These are phyloP conservation scores for Drosophila lacertosa DNA, from an alignment of 1,140 invertebrate species.

Conservation along the genomic window DNA sequence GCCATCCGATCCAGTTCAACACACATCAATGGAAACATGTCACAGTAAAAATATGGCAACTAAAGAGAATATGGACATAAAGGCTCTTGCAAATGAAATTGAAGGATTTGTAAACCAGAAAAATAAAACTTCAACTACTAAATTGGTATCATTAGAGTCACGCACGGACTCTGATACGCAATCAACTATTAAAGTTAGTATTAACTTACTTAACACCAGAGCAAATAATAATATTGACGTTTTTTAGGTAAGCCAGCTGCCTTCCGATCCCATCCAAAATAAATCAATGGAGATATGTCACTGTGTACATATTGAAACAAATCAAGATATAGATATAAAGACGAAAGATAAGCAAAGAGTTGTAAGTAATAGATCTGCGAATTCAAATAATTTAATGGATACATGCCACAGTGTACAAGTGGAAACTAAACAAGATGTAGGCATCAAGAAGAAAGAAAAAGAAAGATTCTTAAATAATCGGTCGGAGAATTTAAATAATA, in stretches of 20 bases:
- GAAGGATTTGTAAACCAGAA: constrained; percentile 71
- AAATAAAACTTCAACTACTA: constrained; percentile 40
- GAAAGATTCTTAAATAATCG: too few relatives aligned
- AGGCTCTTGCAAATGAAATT: constrained; percentile 75
- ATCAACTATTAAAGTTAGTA: too few relatives aligned
- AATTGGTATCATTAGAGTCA: neutral
- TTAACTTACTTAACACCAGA: neutral
- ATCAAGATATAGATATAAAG: constrained; percentile 59
- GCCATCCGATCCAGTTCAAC: neutral
- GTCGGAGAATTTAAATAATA: constrained; percentile 25
- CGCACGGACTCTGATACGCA: neutral
- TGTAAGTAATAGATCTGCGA: constrained; percentile 64
- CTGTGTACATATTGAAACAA: constrained; percentile 13
- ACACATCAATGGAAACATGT: neutral
- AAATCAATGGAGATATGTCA: neutral
- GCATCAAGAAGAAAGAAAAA: constrained; percentile 69
- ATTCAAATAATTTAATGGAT: constrained; percentile 13
- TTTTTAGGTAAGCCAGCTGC: constrained; percentile 8
- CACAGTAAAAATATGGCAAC: constrained; percentile 12
- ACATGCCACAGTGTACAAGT: constrained; percentile 1
- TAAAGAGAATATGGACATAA: constrained; percentile 59
- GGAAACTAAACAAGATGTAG: constrained; percentile 37
- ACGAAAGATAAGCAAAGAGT: constrained; percentile 79
- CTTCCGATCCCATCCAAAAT: neutral
- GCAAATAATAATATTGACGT: neutral